These are phyloP conservation scores for Zaprionus africanus DNA, from an alignment of 1,140 invertebrate species.

Conservation along the genomic window DNA sequence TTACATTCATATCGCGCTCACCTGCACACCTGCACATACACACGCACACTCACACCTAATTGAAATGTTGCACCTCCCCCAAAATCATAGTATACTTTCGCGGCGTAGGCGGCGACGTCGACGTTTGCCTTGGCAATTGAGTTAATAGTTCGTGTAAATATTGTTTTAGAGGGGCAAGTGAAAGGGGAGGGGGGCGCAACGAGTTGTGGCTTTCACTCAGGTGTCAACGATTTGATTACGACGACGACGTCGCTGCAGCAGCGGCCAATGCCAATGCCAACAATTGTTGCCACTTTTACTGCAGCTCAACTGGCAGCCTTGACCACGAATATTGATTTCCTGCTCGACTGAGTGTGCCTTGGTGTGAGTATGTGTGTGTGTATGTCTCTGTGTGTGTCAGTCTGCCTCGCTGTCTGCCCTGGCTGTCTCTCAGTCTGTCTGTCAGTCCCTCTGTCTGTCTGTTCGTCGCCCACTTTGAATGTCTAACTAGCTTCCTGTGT, in stretches of 20 bases:
- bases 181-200: neutral
- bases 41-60: constrained; percentile 16
- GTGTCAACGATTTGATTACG: constrained; percentile 73
- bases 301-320: constrained; percentile 63
- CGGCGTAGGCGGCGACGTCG: neutral
- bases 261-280: constrained; percentile 59
- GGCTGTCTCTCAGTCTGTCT: constrained; percentile 32
- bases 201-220: constrained; percentile 56
- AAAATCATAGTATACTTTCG: constrained; percentile 68
- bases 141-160: constrained; percentile 53
- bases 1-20: constrained; percentile 1
- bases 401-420: constrained; percentile 24
- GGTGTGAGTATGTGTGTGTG: constrained; percentile 34
- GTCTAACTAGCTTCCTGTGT: constrained; percentile 64
- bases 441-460: constrained; percentile 13
- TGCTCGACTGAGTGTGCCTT: constrained; percentile 36
- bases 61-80: constrained; percentile 30
- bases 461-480: constrained; percentile 55
- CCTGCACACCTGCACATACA: constrained; percentile 5
- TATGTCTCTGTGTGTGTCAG: constrained; percentile 38
- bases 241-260: constrained; percentile 33
- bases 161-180: constrained; percentile 1
- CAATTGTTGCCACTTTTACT: constrained; percentile 19
- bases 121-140: constrained; percentile 47
- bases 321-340: constrained; percentile 84